Percentiles rank a stretch among this genome's conserved stretches.
Evolutionary conservation across 2,888 invertebrate species (phyloP).

Genomic region (Pammene fasciana): DNA sequence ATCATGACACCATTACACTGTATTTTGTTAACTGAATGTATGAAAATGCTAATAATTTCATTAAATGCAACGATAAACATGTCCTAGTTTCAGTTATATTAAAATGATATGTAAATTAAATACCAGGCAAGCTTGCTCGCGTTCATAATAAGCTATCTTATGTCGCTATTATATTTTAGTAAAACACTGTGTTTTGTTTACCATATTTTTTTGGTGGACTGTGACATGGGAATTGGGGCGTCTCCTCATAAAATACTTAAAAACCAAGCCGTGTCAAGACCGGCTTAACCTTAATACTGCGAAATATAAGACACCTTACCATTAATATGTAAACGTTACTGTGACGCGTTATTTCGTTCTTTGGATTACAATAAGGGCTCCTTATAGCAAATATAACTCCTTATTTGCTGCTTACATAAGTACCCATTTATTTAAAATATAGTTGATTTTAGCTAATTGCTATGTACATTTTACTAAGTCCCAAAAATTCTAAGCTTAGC

Average conservation of each 20-base stretch:
- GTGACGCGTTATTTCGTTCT: background rate
- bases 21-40: slow-evolving; percentile 20
- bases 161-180: background rate
- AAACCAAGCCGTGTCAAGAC: slow-evolving; percentile 13
- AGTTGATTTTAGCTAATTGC: too few species aligned
- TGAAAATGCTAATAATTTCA: slow-evolving; percentile 39
- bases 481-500: too few species aligned
- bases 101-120: slow-evolving; percentile 49
- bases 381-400: too few species aligned
- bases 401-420: background rate
- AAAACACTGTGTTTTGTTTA: background rate
- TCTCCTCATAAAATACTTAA: slow-evolving; percentile 7
- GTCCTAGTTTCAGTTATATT: slow-evolving; percentile 45
- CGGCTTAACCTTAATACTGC: slow-evolving; percentile 14
- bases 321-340: slow-evolving; percentile 1
- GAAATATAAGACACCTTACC: slow-evolving; percentile 4
- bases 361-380: background rate
- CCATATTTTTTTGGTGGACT: background rate
- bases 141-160: slow-evolving; percentile 13
- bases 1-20: background rate
- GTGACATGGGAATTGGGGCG: slow-evolving; percentile 18
- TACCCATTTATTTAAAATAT: background rate
- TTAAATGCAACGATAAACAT: slow-evolving; percentile 42
- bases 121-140: slow-evolving; percentile 30
- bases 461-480: too few species aligned